These are phyloP conservation scores for Ridgeia piscesae DNA, from an alignment of 1,140 invertebrate species.

Conservation along the genomic window DNA sequence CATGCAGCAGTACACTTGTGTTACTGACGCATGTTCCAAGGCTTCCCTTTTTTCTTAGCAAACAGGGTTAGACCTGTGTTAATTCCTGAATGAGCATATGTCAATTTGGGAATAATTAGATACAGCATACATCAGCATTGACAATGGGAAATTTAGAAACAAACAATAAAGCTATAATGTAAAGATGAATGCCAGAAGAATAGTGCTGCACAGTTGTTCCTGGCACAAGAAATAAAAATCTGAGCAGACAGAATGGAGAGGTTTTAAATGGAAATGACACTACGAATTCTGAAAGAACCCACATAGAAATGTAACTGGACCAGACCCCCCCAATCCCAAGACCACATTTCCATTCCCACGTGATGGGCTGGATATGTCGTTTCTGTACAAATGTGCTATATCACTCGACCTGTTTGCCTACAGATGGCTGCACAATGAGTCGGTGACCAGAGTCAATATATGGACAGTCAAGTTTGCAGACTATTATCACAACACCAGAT, in stretches of 20 bases:
- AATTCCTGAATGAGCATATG: not conserved
- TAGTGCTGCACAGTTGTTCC: not conserved
- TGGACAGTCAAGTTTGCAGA: not conserved
- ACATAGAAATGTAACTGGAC: not conserved
- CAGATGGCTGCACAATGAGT: not conserved
- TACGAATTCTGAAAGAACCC: not conserved
- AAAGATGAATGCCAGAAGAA: not conserved
- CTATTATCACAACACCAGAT: not conserved
- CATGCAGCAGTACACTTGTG: no score
- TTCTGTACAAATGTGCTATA: not conserved
- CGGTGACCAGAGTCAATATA: not conserved
- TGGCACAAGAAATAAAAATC: not conserved
- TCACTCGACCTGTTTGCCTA: not conserved
- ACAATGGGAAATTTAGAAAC: not conserved
- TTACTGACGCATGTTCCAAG: no score
- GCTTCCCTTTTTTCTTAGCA: not conserved
- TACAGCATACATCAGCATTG: no score
- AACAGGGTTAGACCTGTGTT: not conserved
- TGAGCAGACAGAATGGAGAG: not conserved
- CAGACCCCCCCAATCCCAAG: not conserved
- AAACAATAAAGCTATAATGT: not conserved
- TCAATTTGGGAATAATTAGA: not conserved
- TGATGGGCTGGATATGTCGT: not conserved
- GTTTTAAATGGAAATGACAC: not conserved
- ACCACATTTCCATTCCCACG: not conserved